phyloP scores from a whole-genome alignment of 2,797 vertebrate genomes.

The Telmatherina bonti region DNA sequence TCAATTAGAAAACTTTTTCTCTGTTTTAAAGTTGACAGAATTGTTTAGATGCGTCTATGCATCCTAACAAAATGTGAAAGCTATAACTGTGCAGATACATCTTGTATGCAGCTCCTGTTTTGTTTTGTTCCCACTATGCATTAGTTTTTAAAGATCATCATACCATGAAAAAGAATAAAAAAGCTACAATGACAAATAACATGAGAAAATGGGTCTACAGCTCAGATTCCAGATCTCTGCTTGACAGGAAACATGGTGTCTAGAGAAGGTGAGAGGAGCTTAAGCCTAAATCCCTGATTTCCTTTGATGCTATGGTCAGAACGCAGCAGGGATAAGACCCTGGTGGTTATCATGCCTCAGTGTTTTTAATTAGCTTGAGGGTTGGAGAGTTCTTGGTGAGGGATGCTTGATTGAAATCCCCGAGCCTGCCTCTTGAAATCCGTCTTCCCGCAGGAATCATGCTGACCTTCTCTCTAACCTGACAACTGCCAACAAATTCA shows the following conservation, averaged over 20 bases:
- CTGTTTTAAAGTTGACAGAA: background rate
- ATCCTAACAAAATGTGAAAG: background rate
- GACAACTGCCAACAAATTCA: slow-evolving; percentile 30
- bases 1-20: background rate
- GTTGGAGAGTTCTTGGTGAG: slow-evolving; percentile 38
- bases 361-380: slow-evolving; percentile 57
- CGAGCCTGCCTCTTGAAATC: slow-evolving; percentile 30
- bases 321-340: slow-evolving; percentile 32
- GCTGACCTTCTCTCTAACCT: slow-evolving; percentile 39
- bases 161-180: background rate
- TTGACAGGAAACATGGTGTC: slow-evolving; percentile 10
- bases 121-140: background rate
- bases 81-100: background rate
- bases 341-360: slow-evolving; percentile 18
- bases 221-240: background rate
- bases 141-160: background rate
- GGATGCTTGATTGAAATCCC: slow-evolving; percentile 33
- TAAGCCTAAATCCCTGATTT: slow-evolving; percentile 43
- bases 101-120: background rate
- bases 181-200: background rate
- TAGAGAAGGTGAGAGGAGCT: slow-evolving; percentile 23
- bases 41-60: background rate
- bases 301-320: slow-evolving; percentile 22
- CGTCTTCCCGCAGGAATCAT: slow-evolving; percentile 20
- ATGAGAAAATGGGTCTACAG: slow-evolving; percentile 9